Evolutionary conservation across 2,797 vertebrate genomes (phyloP).

Genomic region (Micrastur ruficollis): DNA sequence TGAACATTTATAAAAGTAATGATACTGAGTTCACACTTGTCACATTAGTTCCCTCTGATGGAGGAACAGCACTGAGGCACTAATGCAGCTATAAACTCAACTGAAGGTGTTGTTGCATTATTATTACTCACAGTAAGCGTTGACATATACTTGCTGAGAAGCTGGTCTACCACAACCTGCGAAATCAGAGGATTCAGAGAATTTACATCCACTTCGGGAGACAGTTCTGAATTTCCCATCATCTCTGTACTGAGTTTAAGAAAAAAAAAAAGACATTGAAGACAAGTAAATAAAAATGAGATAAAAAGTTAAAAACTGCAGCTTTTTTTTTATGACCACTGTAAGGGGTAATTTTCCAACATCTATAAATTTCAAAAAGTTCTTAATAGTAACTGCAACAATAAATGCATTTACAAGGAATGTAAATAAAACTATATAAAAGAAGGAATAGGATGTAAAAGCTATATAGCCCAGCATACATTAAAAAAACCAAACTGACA

Average conservation of each 20-base stretch:
- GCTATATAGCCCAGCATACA: neutral
- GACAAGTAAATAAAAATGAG: neutral
- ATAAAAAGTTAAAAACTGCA: neutral
- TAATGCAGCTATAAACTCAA: neutral
- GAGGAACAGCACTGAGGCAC: neutral
- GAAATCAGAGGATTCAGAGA: slow-evolving; percentile 84
- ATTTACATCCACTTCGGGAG: slow-evolving; percentile 86
- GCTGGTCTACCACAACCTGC: slow-evolving; percentile 83
- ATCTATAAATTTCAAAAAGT: neutral
- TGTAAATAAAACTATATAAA: neutral
- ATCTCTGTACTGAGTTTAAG: slow-evolving; percentile 83
- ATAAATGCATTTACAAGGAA: neutral
- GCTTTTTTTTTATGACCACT: neutral
- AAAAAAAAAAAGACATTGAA: neutral
- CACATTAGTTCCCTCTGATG: neutral
- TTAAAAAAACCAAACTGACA: neutral
- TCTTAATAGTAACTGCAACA: neutral
- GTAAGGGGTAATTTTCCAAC: neutral
- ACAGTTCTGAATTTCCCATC: slow-evolving; percentile 92
- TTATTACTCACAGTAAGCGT: slow-evolving; percentile 88
- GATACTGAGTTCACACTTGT: neutral
- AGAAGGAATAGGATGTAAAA: neutral
- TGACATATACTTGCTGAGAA: slow-evolving; percentile 91
- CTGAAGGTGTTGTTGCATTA: neutral
- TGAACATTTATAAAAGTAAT: neutral